Evolutionary conservation across 2,888 invertebrate species (phyloP).

Genomic region (Ormyrus pomaceus): DNA sequence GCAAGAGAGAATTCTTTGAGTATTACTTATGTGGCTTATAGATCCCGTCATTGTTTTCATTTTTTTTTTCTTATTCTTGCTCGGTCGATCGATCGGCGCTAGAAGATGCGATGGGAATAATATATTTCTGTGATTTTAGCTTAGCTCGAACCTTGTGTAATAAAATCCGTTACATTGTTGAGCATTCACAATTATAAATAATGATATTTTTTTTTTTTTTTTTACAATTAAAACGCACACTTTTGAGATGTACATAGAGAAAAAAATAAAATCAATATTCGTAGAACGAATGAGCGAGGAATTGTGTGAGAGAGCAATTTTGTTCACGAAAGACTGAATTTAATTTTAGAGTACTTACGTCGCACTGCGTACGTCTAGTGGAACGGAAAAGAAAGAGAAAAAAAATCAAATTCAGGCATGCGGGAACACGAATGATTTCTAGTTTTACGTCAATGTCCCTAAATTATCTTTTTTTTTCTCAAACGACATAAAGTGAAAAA

Average conservation of each 20-base stretch:
- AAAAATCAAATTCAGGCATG: constrained; percentile 25
- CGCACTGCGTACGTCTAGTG: constrained; percentile 53
- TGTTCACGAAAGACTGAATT: constrained; percentile 67
- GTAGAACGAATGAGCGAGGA: constrained; percentile 35
- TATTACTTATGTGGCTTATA: constrained; percentile 50
- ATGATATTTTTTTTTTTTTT: constrained; percentile 16
- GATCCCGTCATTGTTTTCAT: constrained; percentile 30
- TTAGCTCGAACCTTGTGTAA: constrained; percentile 38
- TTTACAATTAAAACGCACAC: constrained; percentile 47
- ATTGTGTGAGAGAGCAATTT: constrained; percentile 52
- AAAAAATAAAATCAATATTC: constrained; percentile 28
- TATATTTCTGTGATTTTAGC: constrained; percentile 57
- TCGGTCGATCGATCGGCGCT: constrained; percentile 37
- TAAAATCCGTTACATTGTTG: constrained; percentile 32
- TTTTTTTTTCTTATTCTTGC: constrained; percentile 36
- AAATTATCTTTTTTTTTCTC: constrained; percentile 35
- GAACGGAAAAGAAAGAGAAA: constrained; percentile 38
- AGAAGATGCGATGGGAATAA: constrained; percentile 49
- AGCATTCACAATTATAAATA: constrained; percentile 33
- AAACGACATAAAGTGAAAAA: background rate
- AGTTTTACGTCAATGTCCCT: constrained; percentile 20
- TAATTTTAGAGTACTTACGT: constrained; percentile 66
- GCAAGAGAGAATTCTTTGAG: constrained; percentile 48
- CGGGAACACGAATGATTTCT: constrained; percentile 12
- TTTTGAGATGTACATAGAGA: constrained; percentile 48